Evolutionary conservation across 1,140 invertebrate genomes (phyloP).

Genomic region (Drosophila aff.): DNA sequence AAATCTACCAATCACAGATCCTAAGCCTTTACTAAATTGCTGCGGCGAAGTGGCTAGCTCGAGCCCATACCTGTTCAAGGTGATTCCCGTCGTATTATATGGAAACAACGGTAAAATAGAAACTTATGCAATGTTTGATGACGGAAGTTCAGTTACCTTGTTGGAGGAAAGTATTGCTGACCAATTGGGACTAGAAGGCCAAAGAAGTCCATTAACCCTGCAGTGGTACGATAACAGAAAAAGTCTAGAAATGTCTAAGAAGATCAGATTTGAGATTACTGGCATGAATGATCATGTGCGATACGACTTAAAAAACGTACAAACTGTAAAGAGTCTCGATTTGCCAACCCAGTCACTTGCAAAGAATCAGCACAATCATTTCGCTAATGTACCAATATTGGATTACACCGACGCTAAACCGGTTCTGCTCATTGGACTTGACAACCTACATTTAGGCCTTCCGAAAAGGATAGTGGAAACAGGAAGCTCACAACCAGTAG

Average conservation of each 20-base stretch:
- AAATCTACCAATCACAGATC: not conserved
- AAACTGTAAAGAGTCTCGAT: not conserved
- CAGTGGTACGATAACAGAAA: too few species aligned
- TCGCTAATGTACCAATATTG: not conserved
- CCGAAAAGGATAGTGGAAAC: too few species aligned
- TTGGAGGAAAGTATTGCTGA: not conserved
- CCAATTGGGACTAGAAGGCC: not conserved
- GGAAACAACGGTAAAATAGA: too few species aligned
- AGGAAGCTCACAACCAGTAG: not conserved
- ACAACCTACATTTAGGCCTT: too few species aligned
- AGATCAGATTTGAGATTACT: not conserved
- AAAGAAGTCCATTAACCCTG: too few species aligned
- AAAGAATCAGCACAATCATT: not conserved
- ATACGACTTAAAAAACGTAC: not conserved
- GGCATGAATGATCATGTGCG: not conserved
- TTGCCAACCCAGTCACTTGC: not conserved
- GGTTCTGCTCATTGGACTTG: too few species aligned
- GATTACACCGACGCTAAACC: not conserved
- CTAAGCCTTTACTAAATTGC: not conserved
- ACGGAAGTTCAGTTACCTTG: too few species aligned
- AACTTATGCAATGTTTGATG: not conserved
- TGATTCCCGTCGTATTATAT: not conserved
- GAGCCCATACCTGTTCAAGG: not conserved
- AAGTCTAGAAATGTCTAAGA: too few species aligned
- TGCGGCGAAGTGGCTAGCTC: not conserved